Percentiles rank a stretch among this genome's conserved stretches.
phyloP scores from a whole-genome alignment of 2,113 vertebrate genomes.

The Caloenas nicobarica region DNA sequence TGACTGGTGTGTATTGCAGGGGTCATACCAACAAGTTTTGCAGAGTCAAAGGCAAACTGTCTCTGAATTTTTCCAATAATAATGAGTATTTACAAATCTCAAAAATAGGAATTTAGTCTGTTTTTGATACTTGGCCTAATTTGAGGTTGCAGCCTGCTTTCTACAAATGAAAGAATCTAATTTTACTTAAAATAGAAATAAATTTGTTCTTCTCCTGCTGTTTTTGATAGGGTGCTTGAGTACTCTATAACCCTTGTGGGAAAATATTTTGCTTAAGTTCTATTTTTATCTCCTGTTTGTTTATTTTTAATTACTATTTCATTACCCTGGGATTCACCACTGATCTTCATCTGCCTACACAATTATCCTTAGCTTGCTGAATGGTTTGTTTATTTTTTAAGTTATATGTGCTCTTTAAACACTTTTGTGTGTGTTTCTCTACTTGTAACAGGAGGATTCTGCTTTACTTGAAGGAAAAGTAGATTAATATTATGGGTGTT shows the following conservation, averaged over 20 bases:
- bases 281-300: conserved; percentile 63
- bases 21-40: background rate
- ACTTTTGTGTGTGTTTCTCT: background rate
- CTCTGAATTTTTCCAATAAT: background rate
- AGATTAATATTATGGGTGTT: background rate
- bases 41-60: background rate
- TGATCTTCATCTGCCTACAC: conserved; percentile 59
- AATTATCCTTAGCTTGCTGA: conserved; percentile 44
- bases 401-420: conserved; percentile 10
- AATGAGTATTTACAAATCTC: background rate
- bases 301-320: conserved; percentile 70
- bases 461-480: background rate
- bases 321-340: conserved; percentile 41
- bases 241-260: background rate
- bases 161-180: background rate
- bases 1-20: background rate
- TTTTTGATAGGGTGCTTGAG: conserved; percentile 26
- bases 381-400: conserved; percentile 55
- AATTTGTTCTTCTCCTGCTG: conserved; percentile 2
- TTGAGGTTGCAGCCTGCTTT: background rate
- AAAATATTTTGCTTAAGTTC: conserved; percentile 54
- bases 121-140: background rate
- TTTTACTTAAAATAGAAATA: conserved; percentile 40
- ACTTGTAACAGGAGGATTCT: background rate
- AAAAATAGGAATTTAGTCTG: background rate